phyloP scores from a whole-genome alignment of 2,888 invertebrate species.

The Athalia cordata region DNA sequence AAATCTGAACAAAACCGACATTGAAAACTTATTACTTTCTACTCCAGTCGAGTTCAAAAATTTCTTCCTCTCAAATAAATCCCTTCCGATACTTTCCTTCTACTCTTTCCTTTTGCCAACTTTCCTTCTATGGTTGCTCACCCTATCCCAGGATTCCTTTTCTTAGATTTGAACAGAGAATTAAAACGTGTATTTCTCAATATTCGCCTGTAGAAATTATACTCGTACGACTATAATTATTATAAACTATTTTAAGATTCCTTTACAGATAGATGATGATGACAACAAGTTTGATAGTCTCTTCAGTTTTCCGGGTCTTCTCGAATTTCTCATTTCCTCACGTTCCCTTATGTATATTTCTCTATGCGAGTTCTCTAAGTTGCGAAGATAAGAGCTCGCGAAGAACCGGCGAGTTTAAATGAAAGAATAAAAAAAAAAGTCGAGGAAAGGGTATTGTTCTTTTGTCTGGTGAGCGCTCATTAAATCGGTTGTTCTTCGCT shows the following conservation, averaged over 20 bases:
- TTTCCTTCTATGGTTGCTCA: neutral
- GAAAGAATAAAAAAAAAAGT: slow-evolving; percentile 8
- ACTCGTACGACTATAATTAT: neutral
- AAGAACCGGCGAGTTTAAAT: slow-evolving; percentile 14
- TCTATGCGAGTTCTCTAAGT: neutral
- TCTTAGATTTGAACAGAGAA: neutral
- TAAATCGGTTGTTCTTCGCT: slow-evolving; percentile 48
- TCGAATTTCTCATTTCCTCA: neutral
- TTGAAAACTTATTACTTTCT: slow-evolving; percentile 23
- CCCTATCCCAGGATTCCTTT: too few species aligned
- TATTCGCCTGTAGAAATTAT: neutral
- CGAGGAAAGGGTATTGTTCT: slow-evolving; percentile 42
- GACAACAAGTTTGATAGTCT: neutral
- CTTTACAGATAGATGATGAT: neutral
- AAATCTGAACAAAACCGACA: slow-evolving; percentile 4
- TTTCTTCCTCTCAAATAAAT: neutral
- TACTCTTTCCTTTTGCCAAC: neutral
- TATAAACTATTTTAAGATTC: neutral
- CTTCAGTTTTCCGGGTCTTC: neutral
- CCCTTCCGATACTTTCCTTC: neutral
- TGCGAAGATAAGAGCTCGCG: slow-evolving; percentile 35
- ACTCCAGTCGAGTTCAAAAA: slow-evolving; percentile 8
- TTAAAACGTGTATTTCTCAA: neutral
- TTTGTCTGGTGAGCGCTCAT: slow-evolving; percentile 45
- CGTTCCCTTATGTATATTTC: neutral